Conservation (phyloP, 2,888 invertebrate genomes). For the Drymonia ruficornis region DNA sequence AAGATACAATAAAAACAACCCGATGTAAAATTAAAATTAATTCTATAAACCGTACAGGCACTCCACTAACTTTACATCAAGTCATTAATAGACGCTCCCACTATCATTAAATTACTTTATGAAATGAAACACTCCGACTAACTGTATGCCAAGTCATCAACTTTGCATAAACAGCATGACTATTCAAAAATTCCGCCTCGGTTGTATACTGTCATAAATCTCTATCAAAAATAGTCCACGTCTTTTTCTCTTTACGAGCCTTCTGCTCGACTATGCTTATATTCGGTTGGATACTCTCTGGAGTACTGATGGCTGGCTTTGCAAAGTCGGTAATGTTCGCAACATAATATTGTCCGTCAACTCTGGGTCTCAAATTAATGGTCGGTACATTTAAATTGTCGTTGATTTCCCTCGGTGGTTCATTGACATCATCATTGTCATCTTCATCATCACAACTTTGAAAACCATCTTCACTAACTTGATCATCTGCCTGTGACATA, state of each 20-base stretch:
- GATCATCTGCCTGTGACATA: not conserved
- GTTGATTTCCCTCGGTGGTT: constrained; percentile 25
- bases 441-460: constrained; percentile 20
- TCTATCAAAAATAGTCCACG: constrained; percentile 26
- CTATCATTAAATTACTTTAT: too few species aligned
- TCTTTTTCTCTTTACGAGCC: constrained; percentile 32
- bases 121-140: too few species aligned
- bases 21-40: too few species aligned
- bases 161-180: too few species aligned
- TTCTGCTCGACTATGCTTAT: constrained; percentile 30
- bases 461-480: constrained; percentile 25
- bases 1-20: too few species aligned
- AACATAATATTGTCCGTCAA: constrained; percentile 29
- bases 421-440: constrained; percentile 29
- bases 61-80: too few species aligned
- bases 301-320: constrained; percentile 29
- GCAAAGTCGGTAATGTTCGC: too few species aligned
- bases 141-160: too few species aligned
- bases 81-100: too few species aligned
- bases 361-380: constrained; percentile 32
- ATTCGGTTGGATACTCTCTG: constrained; percentile 20
- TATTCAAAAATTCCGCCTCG: too few species aligned
- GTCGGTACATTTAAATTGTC: constrained; percentile 6
- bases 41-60: too few species aligned
- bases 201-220: too few species aligned